Evolutionary conservation across 2,888 invertebrate species (phyloP).

Genomic region (Trichopoda pennipes): DNA sequence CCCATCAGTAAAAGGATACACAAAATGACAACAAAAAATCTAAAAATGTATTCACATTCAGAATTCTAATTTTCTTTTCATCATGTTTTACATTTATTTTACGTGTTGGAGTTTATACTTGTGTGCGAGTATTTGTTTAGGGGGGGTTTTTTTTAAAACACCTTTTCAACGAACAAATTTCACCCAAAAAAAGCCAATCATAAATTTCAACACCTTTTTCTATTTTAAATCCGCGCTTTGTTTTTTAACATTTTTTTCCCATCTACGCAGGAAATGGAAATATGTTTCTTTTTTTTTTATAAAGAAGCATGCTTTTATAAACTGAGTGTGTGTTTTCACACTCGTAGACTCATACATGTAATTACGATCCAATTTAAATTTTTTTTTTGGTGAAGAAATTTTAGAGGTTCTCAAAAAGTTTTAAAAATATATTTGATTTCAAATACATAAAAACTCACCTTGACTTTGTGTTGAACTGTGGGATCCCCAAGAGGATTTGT

Average conservation of each 20-base stretch:
- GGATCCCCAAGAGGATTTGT: constrained; percentile 92
- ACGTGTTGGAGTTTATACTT: no score
- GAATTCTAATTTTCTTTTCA: not conserved
- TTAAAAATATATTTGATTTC: constrained; percentile 9
- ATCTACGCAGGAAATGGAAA: constrained; percentile 65
- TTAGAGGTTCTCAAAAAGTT: constrained; percentile 41
- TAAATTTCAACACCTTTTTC: constrained; percentile 70
- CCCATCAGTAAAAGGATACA: constrained; percentile 8
- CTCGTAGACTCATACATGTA: not conserved
- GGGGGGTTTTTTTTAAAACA: constrained; percentile 46
- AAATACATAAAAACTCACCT: constrained; percentile 83
- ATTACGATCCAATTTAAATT: not conserved
- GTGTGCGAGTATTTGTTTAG: constrained; percentile 44
- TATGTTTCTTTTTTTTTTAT: constrained; percentile 58
- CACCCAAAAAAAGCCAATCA: constrained; percentile 69
- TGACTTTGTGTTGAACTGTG: constrained; percentile 89
- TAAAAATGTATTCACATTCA: constrained; percentile 33
- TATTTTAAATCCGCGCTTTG: constrained; percentile 18
- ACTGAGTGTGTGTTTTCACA: constrained; percentile 48
- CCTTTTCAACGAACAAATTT: constrained; percentile 54
- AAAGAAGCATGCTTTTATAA: constrained; percentile 51
- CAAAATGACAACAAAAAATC: constrained; percentile 8
- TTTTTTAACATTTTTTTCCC: constrained; percentile 38
- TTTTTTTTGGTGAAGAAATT: not conserved
- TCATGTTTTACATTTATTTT: not conserved